These are phyloP conservation scores for Sphaerophoria rueppellii DNA, from an alignment of 2,888 invertebrate genomes.

Conservation along the genomic window DNA sequence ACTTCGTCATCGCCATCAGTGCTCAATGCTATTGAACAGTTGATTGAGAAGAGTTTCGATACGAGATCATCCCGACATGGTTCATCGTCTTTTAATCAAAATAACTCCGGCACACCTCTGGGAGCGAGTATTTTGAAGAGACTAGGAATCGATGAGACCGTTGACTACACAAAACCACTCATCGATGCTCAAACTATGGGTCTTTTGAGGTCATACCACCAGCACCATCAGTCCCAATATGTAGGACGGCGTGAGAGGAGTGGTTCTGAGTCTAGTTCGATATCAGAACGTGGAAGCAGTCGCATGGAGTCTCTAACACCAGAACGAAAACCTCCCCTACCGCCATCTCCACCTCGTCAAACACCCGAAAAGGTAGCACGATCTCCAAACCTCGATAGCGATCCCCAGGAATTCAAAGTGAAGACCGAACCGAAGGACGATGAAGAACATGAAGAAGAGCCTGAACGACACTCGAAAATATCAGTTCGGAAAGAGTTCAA, in stretches of 20 bases:
- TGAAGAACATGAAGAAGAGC: slow-evolving; percentile 71
- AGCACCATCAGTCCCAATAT: slow-evolving; percentile 86
- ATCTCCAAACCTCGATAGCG: slow-evolving; percentile 77
- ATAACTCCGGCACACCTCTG: slow-evolving; percentile 87
- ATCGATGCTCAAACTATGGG: slow-evolving; percentile 95
- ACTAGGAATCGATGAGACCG: slow-evolving; percentile 95
- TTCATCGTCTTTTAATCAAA: slow-evolving; percentile 80
- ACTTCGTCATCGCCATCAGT: slow-evolving; percentile 92
- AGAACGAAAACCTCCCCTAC: slow-evolving; percentile 85
- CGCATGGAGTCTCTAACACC: slow-evolving; percentile 92
- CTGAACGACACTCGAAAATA: slow-evolving; percentile 80
- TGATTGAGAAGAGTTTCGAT: slow-evolving; percentile 98
- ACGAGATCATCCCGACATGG: slow-evolving; percentile 88
- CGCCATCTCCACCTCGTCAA: slow-evolving; percentile 83
- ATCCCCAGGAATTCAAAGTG: slow-evolving; percentile 79
- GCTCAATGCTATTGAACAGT: slow-evolving; percentile 96
- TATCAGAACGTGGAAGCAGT: slow-evolving; percentile 91
- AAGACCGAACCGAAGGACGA: slow-evolving; percentile 80
- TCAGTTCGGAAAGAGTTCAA: slow-evolving; percentile 83
- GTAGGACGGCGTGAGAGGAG: slow-evolving; percentile 88
- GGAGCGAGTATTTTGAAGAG: slow-evolving; percentile 95
- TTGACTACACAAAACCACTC: slow-evolving; percentile 95
- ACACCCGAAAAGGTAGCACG: slow-evolving; percentile 82
- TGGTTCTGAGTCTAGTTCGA: slow-evolving; percentile 94
- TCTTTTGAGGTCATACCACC: slow-evolving; percentile 89